Conservation (phyloP, 2,113 vertebrate genomes). For the Chloropsis hardwickii region DNA sequence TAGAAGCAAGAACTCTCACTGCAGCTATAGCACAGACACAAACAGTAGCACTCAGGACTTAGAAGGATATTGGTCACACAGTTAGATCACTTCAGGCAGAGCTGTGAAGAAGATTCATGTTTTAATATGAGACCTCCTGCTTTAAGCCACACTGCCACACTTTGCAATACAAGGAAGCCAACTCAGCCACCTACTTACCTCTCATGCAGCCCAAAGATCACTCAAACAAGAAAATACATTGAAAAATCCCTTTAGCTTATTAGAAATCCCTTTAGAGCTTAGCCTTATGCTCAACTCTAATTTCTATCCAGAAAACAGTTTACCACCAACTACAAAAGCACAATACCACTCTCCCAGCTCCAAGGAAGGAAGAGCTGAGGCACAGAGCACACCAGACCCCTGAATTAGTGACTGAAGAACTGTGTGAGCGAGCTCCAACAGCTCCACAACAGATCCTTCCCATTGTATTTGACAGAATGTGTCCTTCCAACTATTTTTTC, state of each 20-base stretch:
- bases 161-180: neutral
- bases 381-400: neutral
- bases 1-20: neutral
- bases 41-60: neutral
- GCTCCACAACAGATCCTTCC: conserved; percentile 8
- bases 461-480: neutral
- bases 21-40: neutral
- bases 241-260: neutral
- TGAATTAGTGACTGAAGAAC: neutral
- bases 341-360: neutral
- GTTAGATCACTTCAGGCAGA: neutral
- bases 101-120: neutral
- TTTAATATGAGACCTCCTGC: neutral
- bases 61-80: neutral
- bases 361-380: neutral
- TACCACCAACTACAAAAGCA: neutral
- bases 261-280: neutral
- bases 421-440: neutral
- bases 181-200: neutral
- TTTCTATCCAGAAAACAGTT: neutral
- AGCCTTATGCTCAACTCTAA: neutral
- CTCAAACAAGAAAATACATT: neutral
- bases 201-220: neutral
- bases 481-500: conserved; percentile 28
- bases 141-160: neutral